Evolutionary conservation across 1,140 invertebrate genomes (phyloP).

Genomic region (Lepidurus arcticus): DNA sequence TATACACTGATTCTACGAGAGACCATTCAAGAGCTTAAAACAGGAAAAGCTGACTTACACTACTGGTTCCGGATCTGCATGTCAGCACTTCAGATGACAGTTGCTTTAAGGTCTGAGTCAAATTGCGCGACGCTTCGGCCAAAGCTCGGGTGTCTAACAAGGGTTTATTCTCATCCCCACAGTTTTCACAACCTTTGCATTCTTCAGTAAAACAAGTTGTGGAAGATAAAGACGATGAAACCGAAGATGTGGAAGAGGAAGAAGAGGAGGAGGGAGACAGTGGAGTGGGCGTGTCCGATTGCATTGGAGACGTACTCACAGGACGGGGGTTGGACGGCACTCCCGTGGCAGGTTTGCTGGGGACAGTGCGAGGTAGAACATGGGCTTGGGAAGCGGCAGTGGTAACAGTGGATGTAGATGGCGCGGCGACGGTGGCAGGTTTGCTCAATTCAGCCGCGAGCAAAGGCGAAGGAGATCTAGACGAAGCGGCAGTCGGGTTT

Average conservation of each 20-base stretch:
- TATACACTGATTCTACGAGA: too few species aligned
- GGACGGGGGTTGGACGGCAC: constrained; percentile 24
- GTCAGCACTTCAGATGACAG: constrained; percentile 81
- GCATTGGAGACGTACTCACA: background rate
- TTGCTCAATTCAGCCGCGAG: constrained; percentile 23
- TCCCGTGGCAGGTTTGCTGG: constrained; percentile 36
- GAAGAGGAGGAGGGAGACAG: background rate
- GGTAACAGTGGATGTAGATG: constrained; percentile 8
- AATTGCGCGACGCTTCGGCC: constrained; percentile 79
- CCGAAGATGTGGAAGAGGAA: constrained; percentile 35
- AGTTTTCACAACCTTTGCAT: constrained; percentile 34
- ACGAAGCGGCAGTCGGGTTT: constrained; percentile 7
- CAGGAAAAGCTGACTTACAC: constrained; percentile 35
- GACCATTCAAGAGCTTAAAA: background rate
- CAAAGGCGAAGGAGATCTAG: constrained; percentile 28
- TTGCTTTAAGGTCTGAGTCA: constrained; percentile 84
- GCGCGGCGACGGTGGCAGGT: background rate
- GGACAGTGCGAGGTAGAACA: constrained; percentile 31
- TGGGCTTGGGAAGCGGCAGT: background rate
- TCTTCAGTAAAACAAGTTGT: constrained; percentile 39
- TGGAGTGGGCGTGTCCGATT: constrained; percentile 22
- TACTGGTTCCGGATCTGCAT: constrained; percentile 31
- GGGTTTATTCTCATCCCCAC: constrained; percentile 38
- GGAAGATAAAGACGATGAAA: constrained; percentile 32
- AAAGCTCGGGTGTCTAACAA: constrained; percentile 65